Evolutionary conservation across 2,113 vertebrate genomes (phyloP).

Genomic region (Centropus bengalensis): DNA sequence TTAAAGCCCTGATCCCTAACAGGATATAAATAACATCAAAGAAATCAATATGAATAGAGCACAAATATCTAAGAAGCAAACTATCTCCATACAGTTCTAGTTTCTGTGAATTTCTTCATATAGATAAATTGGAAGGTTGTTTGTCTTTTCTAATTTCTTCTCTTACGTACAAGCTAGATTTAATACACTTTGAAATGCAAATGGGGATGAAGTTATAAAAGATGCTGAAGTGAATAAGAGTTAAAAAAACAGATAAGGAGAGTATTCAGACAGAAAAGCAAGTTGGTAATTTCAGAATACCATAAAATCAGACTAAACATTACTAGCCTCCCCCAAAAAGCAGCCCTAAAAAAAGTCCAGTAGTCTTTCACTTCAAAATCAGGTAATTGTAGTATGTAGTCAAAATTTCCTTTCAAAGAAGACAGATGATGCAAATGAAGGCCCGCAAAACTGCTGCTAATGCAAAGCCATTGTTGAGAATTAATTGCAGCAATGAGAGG

Average conservation of each 20-base stretch:
- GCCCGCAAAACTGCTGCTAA: neutral
- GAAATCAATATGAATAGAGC: neutral
- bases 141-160: neutral
- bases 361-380: neutral
- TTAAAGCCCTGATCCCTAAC: neutral
- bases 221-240: neutral
- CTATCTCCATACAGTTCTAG: neutral
- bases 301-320: neutral
- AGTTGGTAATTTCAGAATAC: neutral
- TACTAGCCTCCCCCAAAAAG: neutral
- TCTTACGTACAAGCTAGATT: neutral
- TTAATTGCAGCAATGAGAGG: neutral
- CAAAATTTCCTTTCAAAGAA: neutral
- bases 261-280: neutral
- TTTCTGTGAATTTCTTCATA: neutral
- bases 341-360: neutral
- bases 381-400: neutral
- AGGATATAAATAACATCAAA: conserved; percentile 6
- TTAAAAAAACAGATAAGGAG: neutral
- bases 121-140: neutral
- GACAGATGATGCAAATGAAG: neutral
- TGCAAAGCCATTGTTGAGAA: neutral
- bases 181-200: conserved; percentile 1
- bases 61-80: neutral
- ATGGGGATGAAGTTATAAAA: conserved; percentile 15